A percentile compares a stretch with the other conserved stretches of the same genome.
These are phyloP conservation scores for Stenchaetothrips biformis DNA, from an alignment of 2,888 invertebrate species.

Conservation along the genomic window DNA sequence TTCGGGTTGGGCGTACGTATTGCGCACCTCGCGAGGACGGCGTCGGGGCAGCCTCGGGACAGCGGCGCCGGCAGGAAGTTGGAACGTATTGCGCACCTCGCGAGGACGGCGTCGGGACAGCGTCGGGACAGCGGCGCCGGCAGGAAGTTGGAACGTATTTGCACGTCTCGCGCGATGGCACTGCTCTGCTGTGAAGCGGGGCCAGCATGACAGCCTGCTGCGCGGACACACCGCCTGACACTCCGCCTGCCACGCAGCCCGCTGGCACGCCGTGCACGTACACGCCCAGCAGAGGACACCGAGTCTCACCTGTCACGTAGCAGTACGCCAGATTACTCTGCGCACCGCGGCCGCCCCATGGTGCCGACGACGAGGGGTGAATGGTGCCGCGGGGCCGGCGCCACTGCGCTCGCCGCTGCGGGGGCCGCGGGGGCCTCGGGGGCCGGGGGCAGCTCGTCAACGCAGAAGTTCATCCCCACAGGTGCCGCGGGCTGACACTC, in stretches of 20 bases:
- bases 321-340: slow-evolving; percentile 1
- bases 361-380: not conserved
- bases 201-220: not conserved
- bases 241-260: not conserved
- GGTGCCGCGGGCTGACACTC: not conserved
- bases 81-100: not conserved
- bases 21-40: not conserved
- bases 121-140: not conserved
- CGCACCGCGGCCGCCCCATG: not conserved
- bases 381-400: not conserved
- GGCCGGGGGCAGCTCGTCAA: not conserved
- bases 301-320: not conserved
- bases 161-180: too few relatives aligned
- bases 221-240: not conserved
- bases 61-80: not conserved
- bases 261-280: not conserved
- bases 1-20: not conserved
- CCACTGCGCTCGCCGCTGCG: not conserved
- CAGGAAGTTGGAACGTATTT: not conserved
- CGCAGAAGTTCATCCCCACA: not conserved
- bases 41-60: not conserved
- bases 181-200: not conserved
- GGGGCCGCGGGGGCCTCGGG: not conserved
- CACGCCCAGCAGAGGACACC: not conserved
- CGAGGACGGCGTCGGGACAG: not conserved